phyloP scores from a whole-genome alignment of 1,140 invertebrate species.

The Drosophila auraria region DNA sequence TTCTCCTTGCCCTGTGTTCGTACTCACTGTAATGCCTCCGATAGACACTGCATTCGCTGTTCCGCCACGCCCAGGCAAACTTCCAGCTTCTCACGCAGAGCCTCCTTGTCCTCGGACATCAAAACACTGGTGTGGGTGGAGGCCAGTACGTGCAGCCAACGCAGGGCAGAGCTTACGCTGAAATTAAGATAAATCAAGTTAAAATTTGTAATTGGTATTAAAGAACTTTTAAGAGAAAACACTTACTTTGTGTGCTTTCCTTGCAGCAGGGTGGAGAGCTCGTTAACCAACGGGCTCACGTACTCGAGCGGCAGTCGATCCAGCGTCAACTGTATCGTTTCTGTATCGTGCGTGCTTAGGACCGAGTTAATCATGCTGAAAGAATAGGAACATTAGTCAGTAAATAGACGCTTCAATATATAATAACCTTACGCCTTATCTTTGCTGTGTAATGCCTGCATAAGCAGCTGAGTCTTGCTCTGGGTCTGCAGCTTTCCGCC shows the following conservation, averaged over 20 bases:
- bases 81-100: constrained; percentile 85
- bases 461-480: constrained; percentile 90
- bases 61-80: constrained; percentile 88
- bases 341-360: constrained; percentile 86
- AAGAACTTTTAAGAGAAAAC: neutral
- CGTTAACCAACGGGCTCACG: constrained; percentile 87
- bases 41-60: constrained; percentile 86
- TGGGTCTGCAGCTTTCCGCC: constrained; percentile 86
- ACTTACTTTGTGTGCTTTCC: constrained; percentile 88
- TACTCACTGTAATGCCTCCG: constrained; percentile 84
- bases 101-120: constrained; percentile 84
- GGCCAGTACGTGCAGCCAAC: constrained; percentile 88
- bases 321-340: constrained; percentile 87
- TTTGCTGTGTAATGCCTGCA: constrained; percentile 92
- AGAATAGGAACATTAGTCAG: neutral
- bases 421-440: constrained; percentile 86
- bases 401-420: neutral
- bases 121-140: constrained; percentile 88
- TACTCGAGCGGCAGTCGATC: constrained; percentile 88
- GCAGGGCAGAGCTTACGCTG: constrained; percentile 87
- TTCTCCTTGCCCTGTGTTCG: neutral
- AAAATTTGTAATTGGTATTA: neutral
- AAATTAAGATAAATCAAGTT: constrained; percentile 40
- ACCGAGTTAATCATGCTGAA: constrained; percentile 87
- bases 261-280: constrained; percentile 88